Evolutionary conservation across 2,797 vertebrate species (phyloP).

Genomic region (Epinephelus malabaricus): DNA sequence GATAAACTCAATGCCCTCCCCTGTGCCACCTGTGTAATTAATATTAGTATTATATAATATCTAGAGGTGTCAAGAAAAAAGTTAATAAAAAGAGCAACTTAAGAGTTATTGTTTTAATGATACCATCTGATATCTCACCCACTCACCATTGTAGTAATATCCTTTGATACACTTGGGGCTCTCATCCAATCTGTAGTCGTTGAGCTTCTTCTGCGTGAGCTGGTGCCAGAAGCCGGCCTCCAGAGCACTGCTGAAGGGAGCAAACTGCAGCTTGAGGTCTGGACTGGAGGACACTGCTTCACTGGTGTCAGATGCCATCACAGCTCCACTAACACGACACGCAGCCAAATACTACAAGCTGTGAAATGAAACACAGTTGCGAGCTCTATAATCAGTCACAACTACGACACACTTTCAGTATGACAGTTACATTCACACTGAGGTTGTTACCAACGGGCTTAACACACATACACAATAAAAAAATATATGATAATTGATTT

Average conservation of each 20-base stretch:
- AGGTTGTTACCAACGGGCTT: not conserved
- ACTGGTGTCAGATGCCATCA: slow-evolving; percentile 83
- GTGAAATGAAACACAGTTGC: slow-evolving; percentile 40
- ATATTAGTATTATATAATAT: not conserved
- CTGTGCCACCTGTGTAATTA: not conserved
- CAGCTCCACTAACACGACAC: slow-evolving; percentile 27
- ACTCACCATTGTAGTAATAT: slow-evolving; percentile 95
- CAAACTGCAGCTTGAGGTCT: slow-evolving; percentile 91
- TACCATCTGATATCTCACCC: not conserved
- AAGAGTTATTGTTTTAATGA: not conserved
- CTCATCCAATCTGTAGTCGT: slow-evolving; percentile 95
- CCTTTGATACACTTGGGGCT: slow-evolving; percentile 93
- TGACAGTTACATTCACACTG: not conserved
- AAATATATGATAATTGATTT: not conserved
- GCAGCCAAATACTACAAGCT: slow-evolving; percentile 41
- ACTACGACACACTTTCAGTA: not conserved
- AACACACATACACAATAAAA: not conserved
- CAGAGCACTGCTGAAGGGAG: slow-evolving; percentile 94
- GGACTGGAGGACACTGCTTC: slow-evolving; percentile 56
- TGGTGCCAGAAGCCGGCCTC: slow-evolving; percentile 99
- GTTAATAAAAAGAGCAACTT: not conserved
- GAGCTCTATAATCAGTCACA: not conserved
- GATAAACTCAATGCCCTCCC: not conserved
- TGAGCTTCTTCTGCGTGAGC: slow-evolving; percentile 96
- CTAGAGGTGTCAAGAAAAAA: not conserved